Conservation (phyloP, 2,888 invertebrate genomes). For the Aspidiotus rigidus region DNA sequence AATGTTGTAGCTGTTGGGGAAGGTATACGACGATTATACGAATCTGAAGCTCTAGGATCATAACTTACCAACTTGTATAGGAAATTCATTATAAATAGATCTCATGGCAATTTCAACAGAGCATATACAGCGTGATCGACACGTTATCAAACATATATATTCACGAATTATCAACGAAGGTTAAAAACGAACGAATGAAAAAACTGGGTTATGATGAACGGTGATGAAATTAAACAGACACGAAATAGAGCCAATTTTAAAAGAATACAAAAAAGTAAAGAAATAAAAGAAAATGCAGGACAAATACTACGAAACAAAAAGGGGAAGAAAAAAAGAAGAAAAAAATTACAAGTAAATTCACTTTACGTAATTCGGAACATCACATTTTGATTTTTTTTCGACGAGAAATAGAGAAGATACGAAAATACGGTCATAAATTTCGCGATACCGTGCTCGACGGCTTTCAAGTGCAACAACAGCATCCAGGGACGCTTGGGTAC, state of each 20-base stretch:
- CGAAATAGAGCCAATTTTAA: too few species aligned
- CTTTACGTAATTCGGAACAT: not conserved
- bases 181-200: not conserved
- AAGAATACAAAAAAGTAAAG: too few species aligned
- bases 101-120: constrained; percentile 30
- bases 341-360: not conserved
- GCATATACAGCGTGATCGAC: constrained; percentile 27
- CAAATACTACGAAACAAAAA: not conserved
- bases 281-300: not conserved
- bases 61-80: constrained; percentile 28
- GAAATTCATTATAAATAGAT: constrained; percentile 24
- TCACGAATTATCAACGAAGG: constrained; percentile 8
- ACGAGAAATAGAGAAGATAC: constrained; percentile 16
- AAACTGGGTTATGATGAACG: too few species aligned
- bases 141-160: constrained; percentile 21
- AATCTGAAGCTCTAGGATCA: too few species aligned
- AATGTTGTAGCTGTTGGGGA: not conserved
- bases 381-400: constrained; percentile 17
- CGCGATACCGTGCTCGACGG: constrained; percentile 20
- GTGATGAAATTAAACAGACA: too few species aligned
- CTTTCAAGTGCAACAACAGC: constrained; percentile 23
- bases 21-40: too few species aligned
- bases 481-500: constrained; percentile 28
- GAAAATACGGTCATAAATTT: constrained; percentile 20
- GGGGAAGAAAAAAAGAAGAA: not conserved